phyloP scores from a whole-genome alignment of 2,797 vertebrate species.

The Pelobates cultripes region DNA sequence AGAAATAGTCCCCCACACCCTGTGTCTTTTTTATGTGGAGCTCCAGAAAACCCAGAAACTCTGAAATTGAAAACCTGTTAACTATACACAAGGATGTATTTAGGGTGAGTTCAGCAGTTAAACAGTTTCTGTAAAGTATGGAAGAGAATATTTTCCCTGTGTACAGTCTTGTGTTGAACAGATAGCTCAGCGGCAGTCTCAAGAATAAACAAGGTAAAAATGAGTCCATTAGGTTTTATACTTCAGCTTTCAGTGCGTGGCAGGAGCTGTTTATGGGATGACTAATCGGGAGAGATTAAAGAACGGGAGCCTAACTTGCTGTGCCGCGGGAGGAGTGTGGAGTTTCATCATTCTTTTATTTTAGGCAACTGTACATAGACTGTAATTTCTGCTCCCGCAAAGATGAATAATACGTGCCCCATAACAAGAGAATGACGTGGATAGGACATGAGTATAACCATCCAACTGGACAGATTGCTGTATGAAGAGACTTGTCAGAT shows the following conservation, averaged over 20 bases:
- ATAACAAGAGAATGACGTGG: background rate
- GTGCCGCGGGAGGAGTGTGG: background rate
- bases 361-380: background rate
- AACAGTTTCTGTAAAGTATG: background rate
- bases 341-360: background rate
- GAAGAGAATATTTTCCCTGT: background rate
- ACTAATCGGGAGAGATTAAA: background rate
- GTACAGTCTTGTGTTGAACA: background rate
- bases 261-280: background rate
- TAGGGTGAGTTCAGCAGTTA: background rate
- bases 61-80: no score
- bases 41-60: no score
- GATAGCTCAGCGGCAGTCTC: background rate
- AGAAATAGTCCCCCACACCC: no score
- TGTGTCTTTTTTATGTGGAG: no score
- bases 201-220: slow-evolving; percentile 4
- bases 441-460: no score
- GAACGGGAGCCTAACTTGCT: background rate
- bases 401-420: background rate
- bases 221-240: background rate
- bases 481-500: no score
- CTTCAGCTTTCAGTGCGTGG: background rate
- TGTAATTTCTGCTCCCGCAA: background rate
- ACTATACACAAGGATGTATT: no score
- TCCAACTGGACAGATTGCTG: no score